Percentiles rank a stretch among this genome's conserved stretches.
Evolutionary conservation across 2,797 vertebrate species (phyloP).

Genomic region (Oryzias sinensis): DNA sequence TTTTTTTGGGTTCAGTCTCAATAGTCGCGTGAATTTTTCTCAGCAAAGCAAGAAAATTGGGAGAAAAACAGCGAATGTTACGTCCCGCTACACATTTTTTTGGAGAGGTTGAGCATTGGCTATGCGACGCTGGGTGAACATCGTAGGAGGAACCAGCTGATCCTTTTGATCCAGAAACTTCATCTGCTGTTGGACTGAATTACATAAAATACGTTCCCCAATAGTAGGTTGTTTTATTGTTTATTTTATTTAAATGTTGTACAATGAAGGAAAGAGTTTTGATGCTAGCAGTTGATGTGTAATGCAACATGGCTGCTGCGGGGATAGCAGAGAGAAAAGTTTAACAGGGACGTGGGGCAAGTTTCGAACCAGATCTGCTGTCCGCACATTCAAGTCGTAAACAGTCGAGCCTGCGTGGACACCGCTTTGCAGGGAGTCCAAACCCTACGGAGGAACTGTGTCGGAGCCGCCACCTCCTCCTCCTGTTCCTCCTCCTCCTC

Average conservation of each 20-base stretch:
- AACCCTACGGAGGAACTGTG: conserved; percentile 40
- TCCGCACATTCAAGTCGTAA: conserved; percentile 25
- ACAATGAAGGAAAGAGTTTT: conserved; percentile 31
- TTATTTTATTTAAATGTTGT: conserved; percentile 7
- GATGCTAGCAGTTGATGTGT: conserved; percentile 57
- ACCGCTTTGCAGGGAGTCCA: conserved; percentile 37
- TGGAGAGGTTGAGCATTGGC: conserved; percentile 45
- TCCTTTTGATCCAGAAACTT: conserved; percentile 62
- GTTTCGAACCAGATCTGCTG: conserved; percentile 56
- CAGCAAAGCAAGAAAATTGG: conserved; percentile 9
- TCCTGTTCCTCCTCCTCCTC: conserved; percentile 33
- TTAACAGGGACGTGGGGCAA: conserved; percentile 77
- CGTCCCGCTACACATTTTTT: conserved; percentile 36
- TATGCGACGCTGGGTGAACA: conserved; percentile 56
- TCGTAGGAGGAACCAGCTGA: conserved; percentile 57
- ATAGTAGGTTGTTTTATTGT: conserved; percentile 16
- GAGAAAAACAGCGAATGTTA: conserved; percentile 20
- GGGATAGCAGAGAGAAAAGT: conserved; percentile 74
- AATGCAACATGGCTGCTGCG: conserved; percentile 83
- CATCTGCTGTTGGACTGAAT: conserved; percentile 24
- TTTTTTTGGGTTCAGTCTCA: background rate
- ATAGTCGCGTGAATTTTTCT: conserved; percentile 4
- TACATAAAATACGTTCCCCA: conserved; percentile 4
- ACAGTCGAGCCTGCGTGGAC: conserved; percentile 26
- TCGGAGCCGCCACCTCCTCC: conserved; percentile 45